Percentiles rank a stretch among this genome's conserved stretches.
Conservation (phyloP, 1,140 invertebrate species). For the Lethocerus indicus region DNA sequence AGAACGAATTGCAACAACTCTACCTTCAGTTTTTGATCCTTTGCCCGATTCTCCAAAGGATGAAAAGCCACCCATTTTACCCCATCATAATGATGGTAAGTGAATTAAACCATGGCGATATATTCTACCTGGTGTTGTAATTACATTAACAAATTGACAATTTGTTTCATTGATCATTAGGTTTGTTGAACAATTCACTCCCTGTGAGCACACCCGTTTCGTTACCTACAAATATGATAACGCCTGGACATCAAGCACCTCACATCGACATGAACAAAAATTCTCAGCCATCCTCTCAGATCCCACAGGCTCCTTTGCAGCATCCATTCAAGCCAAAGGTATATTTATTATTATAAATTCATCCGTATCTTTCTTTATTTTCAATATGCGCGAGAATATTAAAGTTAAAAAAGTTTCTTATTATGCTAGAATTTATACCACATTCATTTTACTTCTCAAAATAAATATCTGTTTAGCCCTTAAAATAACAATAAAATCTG, state of each 20-base stretch:
- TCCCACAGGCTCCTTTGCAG: constrained; percentile 15
- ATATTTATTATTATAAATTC: background rate
- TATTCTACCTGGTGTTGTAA: background rate
- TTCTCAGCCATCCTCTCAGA: constrained; percentile 22
- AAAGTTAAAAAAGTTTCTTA: background rate
- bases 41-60: constrained; percentile 16
- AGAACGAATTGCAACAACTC: constrained; percentile 10
- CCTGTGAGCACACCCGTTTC: constrained; percentile 10
- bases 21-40: constrained; percentile 17
- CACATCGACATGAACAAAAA: constrained; percentile 21
- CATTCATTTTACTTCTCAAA: background rate
- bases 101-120: background rate
- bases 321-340: constrained; percentile 18
- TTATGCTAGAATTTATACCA: background rate
- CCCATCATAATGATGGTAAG: constrained; percentile 14
- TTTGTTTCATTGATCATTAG: constrained; percentile 8
- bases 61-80: constrained; percentile 12
- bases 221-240: background rate
- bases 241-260: background rate
- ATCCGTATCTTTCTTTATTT: background rate
- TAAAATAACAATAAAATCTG: too few species aligned
- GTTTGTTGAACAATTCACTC: constrained; percentile 17
- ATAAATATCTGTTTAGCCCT: too few species aligned
- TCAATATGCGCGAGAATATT: background rate
- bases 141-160: too few species aligned